Conservation (phyloP, 2,888 invertebrate species). For the Marronus borbonicus region DNA sequence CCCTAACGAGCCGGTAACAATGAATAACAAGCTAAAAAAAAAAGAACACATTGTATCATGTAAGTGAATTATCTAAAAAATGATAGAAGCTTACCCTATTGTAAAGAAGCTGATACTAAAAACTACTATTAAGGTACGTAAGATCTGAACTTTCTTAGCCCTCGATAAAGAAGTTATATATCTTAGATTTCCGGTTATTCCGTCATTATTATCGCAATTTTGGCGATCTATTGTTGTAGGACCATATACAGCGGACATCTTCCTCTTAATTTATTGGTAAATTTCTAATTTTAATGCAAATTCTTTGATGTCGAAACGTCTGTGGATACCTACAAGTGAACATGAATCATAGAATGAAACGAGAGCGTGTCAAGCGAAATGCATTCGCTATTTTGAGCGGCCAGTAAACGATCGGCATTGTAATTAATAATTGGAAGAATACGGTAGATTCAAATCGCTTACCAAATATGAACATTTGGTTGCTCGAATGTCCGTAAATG, state of each 20-base stretch:
- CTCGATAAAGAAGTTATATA: conserved; percentile 50
- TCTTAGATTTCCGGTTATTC: conserved; percentile 48
- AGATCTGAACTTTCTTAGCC: conserved; percentile 46
- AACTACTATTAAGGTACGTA: conserved; percentile 45
- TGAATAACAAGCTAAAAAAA: conserved; percentile 36
- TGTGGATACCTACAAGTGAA: conserved; percentile 35
- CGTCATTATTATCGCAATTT: conserved; percentile 49
- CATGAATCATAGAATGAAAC: conserved; percentile 41
- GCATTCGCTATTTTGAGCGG: conserved; percentile 6
- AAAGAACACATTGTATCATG: background rate
- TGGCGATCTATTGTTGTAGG: conserved; percentile 52
- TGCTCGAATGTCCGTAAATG: conserved; percentile 9
- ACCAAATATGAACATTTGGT: conserved; percentile 52
- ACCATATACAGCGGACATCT: conserved; percentile 52
- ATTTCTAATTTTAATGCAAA: conserved; percentile 2
- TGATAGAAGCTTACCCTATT: conserved; percentile 43
- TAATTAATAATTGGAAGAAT: conserved; percentile 7
- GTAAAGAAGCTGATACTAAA: conserved; percentile 46
- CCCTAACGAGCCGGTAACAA: conserved; percentile 45
- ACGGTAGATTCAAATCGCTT: conserved; percentile 38
- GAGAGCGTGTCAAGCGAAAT: background rate
- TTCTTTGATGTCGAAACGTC: conserved; percentile 13
- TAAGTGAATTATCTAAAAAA: background rate
- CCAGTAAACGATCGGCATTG: background rate
- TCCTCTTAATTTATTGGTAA: conserved; percentile 6